Evolutionary conservation across 2,113 vertebrate species (phyloP), one percentile per base, ranked within the genome.

Genomic region (Aptenodytes patagonicus): DNA sequence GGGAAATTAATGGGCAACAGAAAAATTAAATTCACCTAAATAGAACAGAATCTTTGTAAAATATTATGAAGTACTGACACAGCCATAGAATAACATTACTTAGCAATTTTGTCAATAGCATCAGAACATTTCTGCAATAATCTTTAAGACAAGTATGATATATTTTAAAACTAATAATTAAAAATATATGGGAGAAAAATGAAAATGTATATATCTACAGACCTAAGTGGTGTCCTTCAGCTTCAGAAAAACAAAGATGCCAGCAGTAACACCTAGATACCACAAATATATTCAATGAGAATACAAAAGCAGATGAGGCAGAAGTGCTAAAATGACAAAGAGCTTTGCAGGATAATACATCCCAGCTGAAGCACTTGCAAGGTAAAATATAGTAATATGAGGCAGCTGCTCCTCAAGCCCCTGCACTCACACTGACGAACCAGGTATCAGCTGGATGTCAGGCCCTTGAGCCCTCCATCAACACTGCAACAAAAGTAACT

Each of bases 1-100:
- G 24, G 36, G 17, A 81, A 79, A 52, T 61, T 84, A 91, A 66
- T 20, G 49, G 38, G 29, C 80, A 96, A 87, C 54, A 94, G 90
- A 97, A 97, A 97, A 97, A 95, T 86, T 66, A 96, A 97, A 96
- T 92, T 93, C 75, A 95, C 61, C 95, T 76, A 87, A 91, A 96
- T 61, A 76, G 32, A 95, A 82, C 44, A 88, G 8, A 21, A 65
- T 83, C 54, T 87, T 76, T 79, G 57, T 73, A 77, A 96, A 95
- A 71, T 93, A 91, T 17, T 51, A 55, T 15, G 8, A 93, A 64
- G 26, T 17, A 95, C 71, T 84, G 70, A 64, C 25, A 76, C 61
- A 95, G 38, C 66, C 86, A 78, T 38, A 60, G 55, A 82, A 73
- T 79, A 95, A 92, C 72, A 66, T 60, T 81, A 71, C 57, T 42